These are phyloP conservation scores for Eubasilissa splendida DNA, from an alignment of 2,888 invertebrate species.

Conservation along the genomic window DNA sequence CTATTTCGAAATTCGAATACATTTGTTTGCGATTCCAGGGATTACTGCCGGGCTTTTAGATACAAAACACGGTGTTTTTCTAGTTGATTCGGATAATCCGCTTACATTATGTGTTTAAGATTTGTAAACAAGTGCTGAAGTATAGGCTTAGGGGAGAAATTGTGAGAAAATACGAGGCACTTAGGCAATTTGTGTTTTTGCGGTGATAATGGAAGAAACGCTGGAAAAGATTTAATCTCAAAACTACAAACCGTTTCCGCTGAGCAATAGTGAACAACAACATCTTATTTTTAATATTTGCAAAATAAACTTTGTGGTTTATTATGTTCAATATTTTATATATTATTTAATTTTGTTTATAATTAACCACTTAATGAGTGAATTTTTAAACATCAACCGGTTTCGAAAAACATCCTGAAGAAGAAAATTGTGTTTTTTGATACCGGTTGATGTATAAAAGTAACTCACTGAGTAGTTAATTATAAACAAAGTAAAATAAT, in stretches of 20 bases:
- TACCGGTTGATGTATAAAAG: too few species aligned
- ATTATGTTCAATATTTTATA: too few species aligned
- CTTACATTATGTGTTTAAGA: slow-evolving; percentile 24
- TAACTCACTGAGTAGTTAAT: too few species aligned
- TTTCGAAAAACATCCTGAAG: too few species aligned
- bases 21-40: slow-evolving; percentile 13
- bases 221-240: slow-evolving; percentile 7
- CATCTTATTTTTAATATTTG: too few species aligned
- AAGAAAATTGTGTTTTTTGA: too few species aligned
- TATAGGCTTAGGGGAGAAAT: slow-evolving; percentile 12
- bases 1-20: slow-evolving; percentile 21
- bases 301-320: too few species aligned
- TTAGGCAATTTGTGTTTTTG: slow-evolving; percentile 20
- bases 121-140: slow-evolving; percentile 25
- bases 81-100: slow-evolving; percentile 19
- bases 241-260: not conserved
- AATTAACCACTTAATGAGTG: too few species aligned
- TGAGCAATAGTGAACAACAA: not conserved
- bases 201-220: slow-evolving; percentile 7
- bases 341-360: too few species aligned
- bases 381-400: too few species aligned
- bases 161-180: not conserved
- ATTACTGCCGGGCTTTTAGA: slow-evolving; percentile 22
- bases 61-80: slow-evolving; percentile 20
- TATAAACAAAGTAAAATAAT: too few species aligned